A percentile compares a stretch with the other conserved stretches of the same genome.
phyloP scores from a whole-genome alignment of 64 coral and sea anemone genomes.

The Stichodactyla mertensii region DNA sequence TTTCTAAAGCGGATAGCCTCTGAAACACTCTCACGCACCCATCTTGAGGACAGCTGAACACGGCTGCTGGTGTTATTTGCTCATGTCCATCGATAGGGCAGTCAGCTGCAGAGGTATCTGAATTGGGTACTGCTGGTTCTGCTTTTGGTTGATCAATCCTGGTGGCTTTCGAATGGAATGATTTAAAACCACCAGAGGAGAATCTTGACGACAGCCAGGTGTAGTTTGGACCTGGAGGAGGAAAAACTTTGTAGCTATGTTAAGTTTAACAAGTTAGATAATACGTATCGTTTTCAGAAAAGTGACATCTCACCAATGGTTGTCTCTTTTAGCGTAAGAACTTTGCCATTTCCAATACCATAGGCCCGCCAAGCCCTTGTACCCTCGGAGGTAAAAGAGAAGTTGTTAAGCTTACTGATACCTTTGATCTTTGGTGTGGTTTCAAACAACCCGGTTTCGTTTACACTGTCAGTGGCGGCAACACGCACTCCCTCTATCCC shows the following conservation, averaged over 20 bases:
- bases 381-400: not conserved
- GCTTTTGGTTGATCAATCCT: too few species aligned
- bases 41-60: constrained; percentile 44
- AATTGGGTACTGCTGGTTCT: not conserved
- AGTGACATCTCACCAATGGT: too few species aligned
- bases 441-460: constrained; percentile 2
- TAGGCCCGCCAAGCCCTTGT: constrained; percentile 10
- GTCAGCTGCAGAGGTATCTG: not conserved
- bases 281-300: too few species aligned
- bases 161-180: not conserved
- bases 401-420: constrained; percentile 46
- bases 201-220: constrained; percentile 23
- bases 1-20: not conserved
- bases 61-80: not conserved
- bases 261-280: too few species aligned
- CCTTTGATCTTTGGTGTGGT: not conserved
- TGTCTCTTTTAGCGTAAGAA: not conserved
- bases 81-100: not conserved
- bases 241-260: not conserved
- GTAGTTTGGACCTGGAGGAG: not conserved
- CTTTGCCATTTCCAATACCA: constrained; percentile 23
- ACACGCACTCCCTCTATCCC: constrained; percentile 8
- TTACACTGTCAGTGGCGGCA: not conserved
- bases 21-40: constrained; percentile 41
- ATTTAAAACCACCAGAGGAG: constrained; percentile 31